Evolutionary conservation across 2,797 vertebrate species (phyloP), one percentile per base, ranked within the genome.

Genomic region (Antennarius maculatus): DNA sequence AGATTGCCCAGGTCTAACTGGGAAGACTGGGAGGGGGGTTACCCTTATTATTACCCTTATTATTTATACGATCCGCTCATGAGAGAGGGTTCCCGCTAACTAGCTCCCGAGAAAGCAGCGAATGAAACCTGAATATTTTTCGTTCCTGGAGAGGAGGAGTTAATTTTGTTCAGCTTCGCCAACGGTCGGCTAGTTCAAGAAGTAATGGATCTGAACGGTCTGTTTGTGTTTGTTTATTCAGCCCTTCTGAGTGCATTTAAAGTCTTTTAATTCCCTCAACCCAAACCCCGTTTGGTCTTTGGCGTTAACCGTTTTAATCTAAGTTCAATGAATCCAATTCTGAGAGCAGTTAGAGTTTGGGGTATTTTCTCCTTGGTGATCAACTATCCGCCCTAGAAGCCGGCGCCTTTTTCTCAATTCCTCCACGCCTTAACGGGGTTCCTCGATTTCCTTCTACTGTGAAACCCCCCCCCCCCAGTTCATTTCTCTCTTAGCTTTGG

Each of bases 41-140:
- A 77, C 55, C 60, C n/a, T 67, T 71, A 72, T 76, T 77, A 82
- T 89, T 82, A 84, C 63, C 76, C 71, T 77, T 34, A 23, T 51
- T 70, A 86, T 89, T 87, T 85, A 85, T 88, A 76, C 82, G 81
- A 86, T 83, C 74, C 80, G 70, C 71, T 77, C 54, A 16, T 23
- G 55, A 79, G 68, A 57, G 68, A 79, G 58, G 73, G 77, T 71
- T 79, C 80, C 66, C 61, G 29, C 67, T 77, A 84, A 85, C 77
- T 64, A 71, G 71, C 68, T 76, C 59, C 58, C 54, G 66, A 74
- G 61, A 58, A 58, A 60, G 50, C 53, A 61, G 45, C 56, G 43
- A 66, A 79, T 76, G 71, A 82, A 77, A 72, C 74, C 66, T 48
- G 62, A 61, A 64, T 72, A 76, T 68, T 58, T 68, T 42, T 42